Base-by-base conservation (phyloP, 2,888 invertebrate species). In the Ferdinandea cuprea region DNA sequence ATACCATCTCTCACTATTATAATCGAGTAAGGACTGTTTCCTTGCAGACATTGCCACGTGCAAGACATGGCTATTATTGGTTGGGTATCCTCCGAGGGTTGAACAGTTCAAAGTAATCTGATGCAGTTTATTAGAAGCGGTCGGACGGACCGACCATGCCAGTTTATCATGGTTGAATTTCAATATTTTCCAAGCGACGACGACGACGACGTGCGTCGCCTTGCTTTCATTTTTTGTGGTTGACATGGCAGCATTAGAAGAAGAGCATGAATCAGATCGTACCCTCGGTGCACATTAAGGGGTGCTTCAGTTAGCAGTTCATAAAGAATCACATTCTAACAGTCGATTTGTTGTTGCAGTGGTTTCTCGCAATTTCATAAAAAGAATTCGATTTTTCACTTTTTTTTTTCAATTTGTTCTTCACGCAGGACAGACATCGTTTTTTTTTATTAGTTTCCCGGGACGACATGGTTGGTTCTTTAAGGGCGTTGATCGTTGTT, bases 371-470 rank as follows among this genome's bases (percentile, higher is more conserved):
- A 61, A 63, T 71, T 78, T 63, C 30, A 30, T 48, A 52, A 42
- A 50, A 56, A 21, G 15, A 59, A 71, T 76, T 71, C 61, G 71
- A 69, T 74, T 61, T 69, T 25, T 17, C 8, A 59, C 35, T 37
- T 56, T 46, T 46, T 58, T 44, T 46, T 59, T 81, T 83, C 83
- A 83, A 83, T 83, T 83, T 78, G 83, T 72, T 73, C 37, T 68
- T 73, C 83, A 65, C 74, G 28, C 68, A 83, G 83, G 78, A 83
- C 78, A 66, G 78, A 73, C 78, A 83, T 83, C 42, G 78, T 83
- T 83, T 83, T 83, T 83, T 83, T 83, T 83, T 83, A 83, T 78
- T 73, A 83, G 72, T 78, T 83, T 42, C 72, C 56, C 72, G 61
- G 56, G 83, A 72, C 59, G 83, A 72, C 59, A 13, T 30, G 56